Evolutionary conservation across 2,888 invertebrate species (phyloP).

Genomic region (Dione juno): DNA sequence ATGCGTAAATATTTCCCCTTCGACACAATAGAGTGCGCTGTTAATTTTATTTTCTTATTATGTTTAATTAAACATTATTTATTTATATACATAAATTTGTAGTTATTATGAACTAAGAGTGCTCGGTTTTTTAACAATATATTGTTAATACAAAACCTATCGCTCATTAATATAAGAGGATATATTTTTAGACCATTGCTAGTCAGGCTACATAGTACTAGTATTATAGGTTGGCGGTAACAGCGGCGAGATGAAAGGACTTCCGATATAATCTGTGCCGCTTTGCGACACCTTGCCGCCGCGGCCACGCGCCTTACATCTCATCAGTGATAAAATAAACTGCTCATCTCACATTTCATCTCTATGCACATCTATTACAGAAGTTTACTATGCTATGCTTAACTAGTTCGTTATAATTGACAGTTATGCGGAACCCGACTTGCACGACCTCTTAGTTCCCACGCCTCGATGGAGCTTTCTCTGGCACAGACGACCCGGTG

Average conservation of each 20-base stretch:
- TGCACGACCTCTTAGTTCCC: constrained; percentile 57
- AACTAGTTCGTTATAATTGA: constrained; percentile 42
- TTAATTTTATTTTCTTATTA: neutral
- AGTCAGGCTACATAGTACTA: constrained; percentile 16
- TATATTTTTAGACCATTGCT: constrained; percentile 15
- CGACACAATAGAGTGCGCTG: constrained; percentile 71
- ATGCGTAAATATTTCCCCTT: constrained; percentile 54
- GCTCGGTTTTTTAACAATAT: neutral
- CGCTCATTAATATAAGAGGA: neutral
- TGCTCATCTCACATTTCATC: constrained; percentile 72
- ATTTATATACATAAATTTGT: too few relatives aligned
- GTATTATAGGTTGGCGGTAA: constrained; percentile 38
- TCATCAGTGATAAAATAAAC: constrained; percentile 70
- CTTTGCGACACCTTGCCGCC: constrained; percentile 71
- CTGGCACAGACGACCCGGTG: constrained; percentile 40
- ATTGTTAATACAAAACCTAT: neutral
- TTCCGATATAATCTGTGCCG: constrained; percentile 64
- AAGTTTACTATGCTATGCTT: constrained; percentile 50
- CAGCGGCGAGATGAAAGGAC: constrained; percentile 74
- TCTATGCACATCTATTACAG: constrained; percentile 55
- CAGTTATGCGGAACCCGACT: constrained; percentile 43
- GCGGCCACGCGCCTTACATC: constrained; percentile 71
- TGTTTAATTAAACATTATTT: neutral
- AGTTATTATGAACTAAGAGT: too few relatives aligned
- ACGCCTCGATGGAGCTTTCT: constrained; percentile 53